Evolutionary conservation across 1,140 invertebrate genomes (phyloP).

Genomic region (Cotesia vestalis): DNA sequence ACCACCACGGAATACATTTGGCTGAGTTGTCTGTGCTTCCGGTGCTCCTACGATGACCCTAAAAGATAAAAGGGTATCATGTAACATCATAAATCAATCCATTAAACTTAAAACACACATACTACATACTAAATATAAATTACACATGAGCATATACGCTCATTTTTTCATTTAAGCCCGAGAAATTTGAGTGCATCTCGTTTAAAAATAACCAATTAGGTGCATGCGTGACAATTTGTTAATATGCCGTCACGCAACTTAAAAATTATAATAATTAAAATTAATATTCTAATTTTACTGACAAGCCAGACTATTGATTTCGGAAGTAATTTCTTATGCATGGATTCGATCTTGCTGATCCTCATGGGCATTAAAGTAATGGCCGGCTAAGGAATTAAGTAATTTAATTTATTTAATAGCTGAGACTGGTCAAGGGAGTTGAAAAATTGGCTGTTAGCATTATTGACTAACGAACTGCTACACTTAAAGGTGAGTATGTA

Average conservation of each 20-base stretch:
- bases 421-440: background rate
- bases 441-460: slow-evolving; percentile 38
- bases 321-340: too few relatives aligned
- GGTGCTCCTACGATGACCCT: slow-evolving; percentile 87
- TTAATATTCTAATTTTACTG: too few relatives aligned
- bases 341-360: too few relatives aligned
- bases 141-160: too few relatives aligned
- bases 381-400: slow-evolving; percentile 25
- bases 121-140: too few relatives aligned
- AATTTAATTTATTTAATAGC: slow-evolving; percentile 40
- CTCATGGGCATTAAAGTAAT: background rate
- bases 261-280: too few relatives aligned
- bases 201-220: too few relatives aligned
- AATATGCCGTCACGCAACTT: too few relatives aligned
- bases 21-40: slow-evolving; percentile 73
- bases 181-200: too few relatives aligned
- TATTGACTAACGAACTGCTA: slow-evolving; percentile 32
- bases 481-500: background rate
- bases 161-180: too few relatives aligned
- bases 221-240: too few relatives aligned
- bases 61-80: slow-evolving; percentile 49
- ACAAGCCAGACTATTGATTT: too few relatives aligned
- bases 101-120: background rate
- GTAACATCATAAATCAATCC: slow-evolving; percentile 11
- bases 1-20: slow-evolving; percentile 73